These are phyloP conservation scores for Oostethus manadensis DNA, from an alignment of 2,113 vertebrate species.

Conservation along the genomic window DNA sequence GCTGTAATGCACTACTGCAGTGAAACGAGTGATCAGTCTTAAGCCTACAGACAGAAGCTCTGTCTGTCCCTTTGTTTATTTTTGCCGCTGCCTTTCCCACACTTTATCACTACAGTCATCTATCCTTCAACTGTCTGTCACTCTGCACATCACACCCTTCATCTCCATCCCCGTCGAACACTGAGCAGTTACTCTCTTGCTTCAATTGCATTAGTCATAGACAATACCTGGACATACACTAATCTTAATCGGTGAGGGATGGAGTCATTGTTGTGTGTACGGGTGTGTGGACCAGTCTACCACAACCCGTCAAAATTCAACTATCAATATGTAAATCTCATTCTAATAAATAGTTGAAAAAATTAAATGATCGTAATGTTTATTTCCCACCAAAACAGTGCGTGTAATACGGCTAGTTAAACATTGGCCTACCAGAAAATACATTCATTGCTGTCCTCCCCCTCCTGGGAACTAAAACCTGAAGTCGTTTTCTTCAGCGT, in stretches of 20 bases:
- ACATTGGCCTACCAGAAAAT: no score
- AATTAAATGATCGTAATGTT: no score
- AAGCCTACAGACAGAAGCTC: conserved; percentile 34
- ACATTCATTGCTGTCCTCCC: no score
- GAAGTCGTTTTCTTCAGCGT: no score
- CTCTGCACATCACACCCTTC: background rate
- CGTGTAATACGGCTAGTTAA: no score
- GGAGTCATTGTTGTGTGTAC: background rate
- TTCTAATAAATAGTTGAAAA: no score
- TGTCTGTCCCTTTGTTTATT: conserved; percentile 29
- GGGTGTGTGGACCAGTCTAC: no score
- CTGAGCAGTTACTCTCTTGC: background rate
- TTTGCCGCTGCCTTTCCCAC: conserved; percentile 2
- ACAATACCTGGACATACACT: background rate
- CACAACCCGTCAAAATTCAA: no score
- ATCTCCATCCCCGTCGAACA: background rate
- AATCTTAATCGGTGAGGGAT: background rate
- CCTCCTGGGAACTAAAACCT: no score
- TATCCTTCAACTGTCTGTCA: background rate
- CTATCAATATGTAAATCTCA: no score
- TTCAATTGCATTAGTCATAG: background rate
- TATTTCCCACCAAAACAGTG: no score
- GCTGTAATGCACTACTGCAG: conserved; percentile 45
- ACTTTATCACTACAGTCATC: background rate
- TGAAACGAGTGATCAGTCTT: conserved; percentile 25